Conservation (phyloP, 1,140 invertebrate species). For the silkworm (Bombyx mori) region DNA sequence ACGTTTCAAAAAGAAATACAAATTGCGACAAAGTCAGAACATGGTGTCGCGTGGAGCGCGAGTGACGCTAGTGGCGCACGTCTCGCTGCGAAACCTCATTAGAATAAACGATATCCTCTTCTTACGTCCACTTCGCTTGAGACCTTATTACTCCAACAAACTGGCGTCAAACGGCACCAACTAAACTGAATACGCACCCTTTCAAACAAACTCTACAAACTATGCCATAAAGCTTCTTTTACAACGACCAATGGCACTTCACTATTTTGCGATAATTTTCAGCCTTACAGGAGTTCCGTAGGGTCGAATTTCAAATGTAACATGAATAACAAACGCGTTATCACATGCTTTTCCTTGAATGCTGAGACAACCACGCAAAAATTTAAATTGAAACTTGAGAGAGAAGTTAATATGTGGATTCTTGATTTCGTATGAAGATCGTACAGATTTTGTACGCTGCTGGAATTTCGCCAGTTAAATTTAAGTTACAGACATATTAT, state of each 20-base stretch:
- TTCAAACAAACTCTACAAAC: slow-evolving; percentile 24
- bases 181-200: slow-evolving; percentile 1
- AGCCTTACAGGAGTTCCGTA: slow-evolving; percentile 30
- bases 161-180: slow-evolving; percentile 57
- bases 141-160: slow-evolving; percentile 69
- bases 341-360: slow-evolving; percentile 53
- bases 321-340: slow-evolving; percentile 41
- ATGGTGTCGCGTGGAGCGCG: too few relatives aligned
- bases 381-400: slow-evolving; percentile 61
- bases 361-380: slow-evolving; percentile 40
- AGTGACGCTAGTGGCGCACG: slow-evolving; percentile 23
- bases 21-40: slow-evolving; percentile 26
- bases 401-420: slow-evolving; percentile 30
- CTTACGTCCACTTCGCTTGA: slow-evolving; percentile 64
- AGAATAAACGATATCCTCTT: slow-evolving; percentile 71
- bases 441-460: background rate
- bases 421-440: background rate
- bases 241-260: slow-evolving; percentile 5
- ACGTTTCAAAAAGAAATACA: background rate
- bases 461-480: too few relatives aligned
- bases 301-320: slow-evolving; percentile 35
- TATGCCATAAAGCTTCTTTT: slow-evolving; percentile 27
- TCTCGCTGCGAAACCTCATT: slow-evolving; percentile 60
- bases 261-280: slow-evolving; percentile 25
- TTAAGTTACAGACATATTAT: too few relatives aligned